Base-by-base conservation (phyloP, 2,113 vertebrate genomes). In the Leptobrachium leishanense region DNA sequence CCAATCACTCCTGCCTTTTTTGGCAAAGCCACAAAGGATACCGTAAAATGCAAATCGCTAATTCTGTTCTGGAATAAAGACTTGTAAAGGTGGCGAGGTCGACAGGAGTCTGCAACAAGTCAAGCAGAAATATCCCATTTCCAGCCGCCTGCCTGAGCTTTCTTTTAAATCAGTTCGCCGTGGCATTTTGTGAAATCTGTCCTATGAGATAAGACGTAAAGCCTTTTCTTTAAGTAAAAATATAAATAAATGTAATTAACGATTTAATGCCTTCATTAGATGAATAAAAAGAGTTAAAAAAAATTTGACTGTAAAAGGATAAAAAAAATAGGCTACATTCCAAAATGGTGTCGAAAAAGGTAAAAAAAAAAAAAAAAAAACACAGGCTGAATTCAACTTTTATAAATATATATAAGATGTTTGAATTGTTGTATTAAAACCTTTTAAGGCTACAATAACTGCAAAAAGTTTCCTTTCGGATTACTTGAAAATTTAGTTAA, bases 131-230 rank as follows among this genome's bases (percentile, higher is more conserved):
- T 81, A 85, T 82, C 86, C 85, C 84, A 84, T 88, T 90, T 90
- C 86, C 85, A 89, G 83, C 86, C 11, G 84, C 82, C 82, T 43
- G 39, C 57, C 5, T 0, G 82, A 42, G 85, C 86, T 86, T 75
- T 82, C 80, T 42, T 81, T 81, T 79, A 82, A 86, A 88, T 86
- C 87, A 86, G 82, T 88, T 90, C 82, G 85, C 84, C 86, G 79
- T 87, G 76, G 76, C 83, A 72, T 84, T 83, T 82, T 85, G 86
- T 82, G 86, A 89, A 89, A 91, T 90, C 89, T 87, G 89, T 87
- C 85, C 86, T 83, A 75, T 67, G 85, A 90, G 89, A 90, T 91
- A 90, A 90, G 88, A 84, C 85, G 87, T 86, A 89, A 91, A 87
- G 86, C 88, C 87, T 85, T 80, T 85, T 87, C 85, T 31, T 90